Base-by-base conservation (phyloP, 2,888 invertebrate genomes). In the Amiota minor region DNA sequence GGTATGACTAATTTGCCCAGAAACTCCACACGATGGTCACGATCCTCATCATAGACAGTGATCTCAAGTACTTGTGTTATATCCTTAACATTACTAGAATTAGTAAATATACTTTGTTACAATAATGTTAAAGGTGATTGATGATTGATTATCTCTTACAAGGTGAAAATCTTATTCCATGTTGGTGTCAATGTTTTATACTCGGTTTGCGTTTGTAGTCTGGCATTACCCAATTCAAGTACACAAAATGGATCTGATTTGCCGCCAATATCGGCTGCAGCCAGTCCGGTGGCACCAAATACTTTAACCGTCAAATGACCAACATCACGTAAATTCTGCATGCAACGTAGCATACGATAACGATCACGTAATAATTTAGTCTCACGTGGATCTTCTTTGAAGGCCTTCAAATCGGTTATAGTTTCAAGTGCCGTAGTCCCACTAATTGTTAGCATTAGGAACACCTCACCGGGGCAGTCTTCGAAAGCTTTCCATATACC, bases 231-330 rank as follows among this genome's bases (percentile, higher is more conserved):
- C 77, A 99, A 91, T 88, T 99, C 98, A 20, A 99, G 89, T 0
- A 99, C 98, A 90, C 98, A 98, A 90, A 99, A 99, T 0, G 99
- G 99, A 90, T 99, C 99, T 65, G 98, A 98, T 89, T 99, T 99
- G 2, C 98, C 98, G 0, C 98, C 98, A 56, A 99, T 91, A 89
- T 99, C 99, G 0, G 98, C 98, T 0, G 98, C 95, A 0, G 96
- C 96, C 45, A 99, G 91, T 1, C 97, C 98, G n/a, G 92, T 92
- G 18, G 94, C 94, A 50, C 93, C 93, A 87, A 93, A 96, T 2
- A 98, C 98, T 91, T 98, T 98, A 0, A 98, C 97, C 20, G 96
- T 97, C 0, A 99, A 91, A 91, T 97, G 96, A 0, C 99, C 99
- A 1, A 99, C 95, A 85, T 99, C 98, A 77, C 94, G 92, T 0